Conservation (phyloP, 1,140 invertebrate genomes). For the Drosophila seguyi region DNA sequence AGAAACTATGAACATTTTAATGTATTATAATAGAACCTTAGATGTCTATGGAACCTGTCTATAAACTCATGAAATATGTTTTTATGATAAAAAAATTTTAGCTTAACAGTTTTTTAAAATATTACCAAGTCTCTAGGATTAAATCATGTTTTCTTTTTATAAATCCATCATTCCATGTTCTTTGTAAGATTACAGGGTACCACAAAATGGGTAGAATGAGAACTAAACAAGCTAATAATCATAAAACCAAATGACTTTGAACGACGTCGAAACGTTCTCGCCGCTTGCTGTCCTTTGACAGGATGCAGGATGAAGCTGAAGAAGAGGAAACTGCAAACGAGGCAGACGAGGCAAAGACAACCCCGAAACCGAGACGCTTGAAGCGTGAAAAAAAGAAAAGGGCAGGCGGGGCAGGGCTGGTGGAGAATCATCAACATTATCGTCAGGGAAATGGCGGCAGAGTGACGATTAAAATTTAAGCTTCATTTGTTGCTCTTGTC, state of each 20-base stretch:
- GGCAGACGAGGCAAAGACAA: conserved; percentile 21
- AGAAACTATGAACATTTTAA: background rate
- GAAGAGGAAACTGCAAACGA: conserved; percentile 34
- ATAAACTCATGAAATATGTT: background rate
- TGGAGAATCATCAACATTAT: conserved; percentile 72
- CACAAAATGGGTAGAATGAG: conserved; percentile 26
- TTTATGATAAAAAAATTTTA: background rate
- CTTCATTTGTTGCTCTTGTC: conserved; percentile 77
- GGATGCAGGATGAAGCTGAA: conserved; percentile 39
- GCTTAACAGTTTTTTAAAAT: background rate
- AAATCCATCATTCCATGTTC: background rate
- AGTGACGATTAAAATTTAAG: conserved; percentile 84
- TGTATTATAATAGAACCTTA: background rate
- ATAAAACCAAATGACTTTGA: conserved; percentile 85
- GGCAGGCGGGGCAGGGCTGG: conserved; percentile 4
- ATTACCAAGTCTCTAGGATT: background rate
- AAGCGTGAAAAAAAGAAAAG: conserved; percentile 36
- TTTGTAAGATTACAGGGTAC: conserved; percentile 7
- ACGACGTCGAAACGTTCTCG: conserved; percentile 66
- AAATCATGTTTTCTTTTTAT: too few species aligned
- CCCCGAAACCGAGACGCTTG: conserved; percentile 4
- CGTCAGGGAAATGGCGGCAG: conserved; percentile 57
- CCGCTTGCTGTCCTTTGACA: conserved; percentile 43
- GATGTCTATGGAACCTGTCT: background rate
- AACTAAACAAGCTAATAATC: conserved; percentile 85